These are phyloP conservation scores for Pogonocichla stellata DNA, from an alignment of 2,113 vertebrate species.

Conservation along the genomic window DNA sequence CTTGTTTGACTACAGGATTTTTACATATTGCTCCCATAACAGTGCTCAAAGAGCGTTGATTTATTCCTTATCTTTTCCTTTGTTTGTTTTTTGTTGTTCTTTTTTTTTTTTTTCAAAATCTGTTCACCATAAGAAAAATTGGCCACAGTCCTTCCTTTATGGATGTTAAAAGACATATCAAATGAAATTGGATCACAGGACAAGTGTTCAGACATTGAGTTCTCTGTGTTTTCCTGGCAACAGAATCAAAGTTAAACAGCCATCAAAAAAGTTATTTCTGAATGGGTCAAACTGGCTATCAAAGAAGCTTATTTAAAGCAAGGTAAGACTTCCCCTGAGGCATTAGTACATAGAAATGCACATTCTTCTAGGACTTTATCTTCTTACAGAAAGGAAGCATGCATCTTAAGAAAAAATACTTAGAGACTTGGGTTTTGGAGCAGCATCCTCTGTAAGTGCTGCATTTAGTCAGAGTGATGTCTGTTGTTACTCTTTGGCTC, in stretches of 20 bases:
- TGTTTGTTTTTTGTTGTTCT: not conserved
- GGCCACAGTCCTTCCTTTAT: not conserved
- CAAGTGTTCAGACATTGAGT: not conserved
- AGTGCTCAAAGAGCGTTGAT: not conserved
- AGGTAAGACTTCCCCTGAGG: slow-evolving; percentile 16
- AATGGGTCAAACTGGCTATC: slow-evolving; percentile 39
- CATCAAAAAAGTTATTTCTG: slow-evolving; percentile 48
- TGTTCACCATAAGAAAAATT: not conserved
- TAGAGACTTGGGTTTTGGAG: not conserved
- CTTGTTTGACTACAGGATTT: not conserved
- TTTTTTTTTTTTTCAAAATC: not conserved
- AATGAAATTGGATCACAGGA: slow-evolving; percentile 22
- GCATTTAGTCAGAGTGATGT: not conserved
- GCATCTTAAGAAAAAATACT: not conserved
- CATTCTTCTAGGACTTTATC: slow-evolving; percentile 9
- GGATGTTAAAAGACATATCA: slow-evolving; percentile 5
- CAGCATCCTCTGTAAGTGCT: not conserved
- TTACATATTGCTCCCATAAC: not conserved
- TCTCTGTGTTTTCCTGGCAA: slow-evolving; percentile 38
- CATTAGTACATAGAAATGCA: not conserved
- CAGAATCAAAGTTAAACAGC: slow-evolving; percentile 36
- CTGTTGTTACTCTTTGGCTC: not conserved
- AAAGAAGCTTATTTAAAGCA: slow-evolving; percentile 24
- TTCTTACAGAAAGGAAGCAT: not conserved
- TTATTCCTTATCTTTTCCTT: not conserved